Evolutionary conservation across 1,140 invertebrate genomes (phyloP).

Genomic region (Tetragnatha versicolor): DNA sequence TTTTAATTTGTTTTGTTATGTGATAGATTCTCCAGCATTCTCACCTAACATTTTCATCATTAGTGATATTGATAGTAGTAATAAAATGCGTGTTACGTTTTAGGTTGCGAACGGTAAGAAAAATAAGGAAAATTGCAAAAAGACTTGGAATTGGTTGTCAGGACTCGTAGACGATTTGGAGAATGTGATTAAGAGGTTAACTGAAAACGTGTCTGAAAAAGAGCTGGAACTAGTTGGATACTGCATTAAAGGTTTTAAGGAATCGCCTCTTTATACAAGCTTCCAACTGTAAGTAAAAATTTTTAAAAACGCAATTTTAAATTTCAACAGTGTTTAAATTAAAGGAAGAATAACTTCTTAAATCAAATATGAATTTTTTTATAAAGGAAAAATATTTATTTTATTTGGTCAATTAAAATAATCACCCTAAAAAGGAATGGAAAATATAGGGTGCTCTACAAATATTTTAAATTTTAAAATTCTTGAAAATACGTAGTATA

Average conservation of each 20-base stretch:
- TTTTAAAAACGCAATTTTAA: too few species aligned
- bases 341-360: too few species aligned
- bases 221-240: not conserved
- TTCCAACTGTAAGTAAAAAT: slow-evolving; percentile 18
- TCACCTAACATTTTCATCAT: not conserved
- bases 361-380: too few species aligned
- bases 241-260: not conserved
- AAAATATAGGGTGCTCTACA: too few species aligned
- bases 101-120: slow-evolving; percentile 2
- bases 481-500: too few species aligned
- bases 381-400: too few species aligned
- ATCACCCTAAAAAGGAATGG: too few species aligned
- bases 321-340: too few species aligned
- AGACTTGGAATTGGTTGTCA: not conserved
- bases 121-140: not conserved
- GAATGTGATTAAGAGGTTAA: not conserved
- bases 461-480: too few species aligned
- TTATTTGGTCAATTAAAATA: too few species aligned
- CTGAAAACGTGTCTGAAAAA: slow-evolving; percentile 3
- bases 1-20: too few species aligned
- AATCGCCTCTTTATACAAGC: not conserved
- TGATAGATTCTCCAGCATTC: too few species aligned
- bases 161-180: not conserved
- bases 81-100: not conserved
- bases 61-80: not conserved